These are phyloP conservation scores for Danio jaintianensis DNA, from an alignment of 2,797 vertebrate species.

Conservation along the genomic window DNA sequence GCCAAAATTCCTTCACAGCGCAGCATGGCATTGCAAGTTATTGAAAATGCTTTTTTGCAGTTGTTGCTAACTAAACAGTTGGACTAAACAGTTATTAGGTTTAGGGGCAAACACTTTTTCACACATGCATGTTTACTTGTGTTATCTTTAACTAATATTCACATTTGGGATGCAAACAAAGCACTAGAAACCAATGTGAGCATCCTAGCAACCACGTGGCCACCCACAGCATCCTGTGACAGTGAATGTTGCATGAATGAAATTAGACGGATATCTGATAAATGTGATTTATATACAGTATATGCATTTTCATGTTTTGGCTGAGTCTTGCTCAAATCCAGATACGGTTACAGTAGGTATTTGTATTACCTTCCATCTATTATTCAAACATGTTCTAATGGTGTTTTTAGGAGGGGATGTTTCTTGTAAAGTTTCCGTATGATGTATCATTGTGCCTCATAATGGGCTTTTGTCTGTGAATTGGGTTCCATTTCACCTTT, in stretches of 20 bases:
- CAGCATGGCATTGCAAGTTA: no score
- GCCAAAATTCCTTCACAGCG: no score
- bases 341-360: slow-evolving; percentile 61
- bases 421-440: slow-evolving; percentile 57
- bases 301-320: slow-evolving; percentile 40
- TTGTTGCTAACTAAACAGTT: no score
- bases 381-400: slow-evolving; percentile 65
- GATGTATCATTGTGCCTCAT: slow-evolving; percentile 54
- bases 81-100: no score
- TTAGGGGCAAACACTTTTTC: no score
- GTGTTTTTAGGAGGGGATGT: slow-evolving; percentile 56
- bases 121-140: no score
- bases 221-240: not conserved
- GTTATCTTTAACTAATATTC: no score
- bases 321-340: slow-evolving; percentile 31
- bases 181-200: no score
- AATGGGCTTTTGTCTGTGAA: slow-evolving; percentile 53
- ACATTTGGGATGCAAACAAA: no score
- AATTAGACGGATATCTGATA: slow-evolving; percentile 20
- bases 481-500: slow-evolving; percentile 44
- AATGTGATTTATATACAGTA: slow-evolving; percentile 22
- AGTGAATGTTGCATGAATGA: slow-evolving; percentile 7
- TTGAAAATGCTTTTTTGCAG: no score
- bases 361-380: slow-evolving; percentile 64
- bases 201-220: not conserved